Evolutionary conservation across 2,888 invertebrate genomes (phyloP), one percentile per base, ranked within the genome.

Genomic region (Eumacrocentrus americanus): DNA sequence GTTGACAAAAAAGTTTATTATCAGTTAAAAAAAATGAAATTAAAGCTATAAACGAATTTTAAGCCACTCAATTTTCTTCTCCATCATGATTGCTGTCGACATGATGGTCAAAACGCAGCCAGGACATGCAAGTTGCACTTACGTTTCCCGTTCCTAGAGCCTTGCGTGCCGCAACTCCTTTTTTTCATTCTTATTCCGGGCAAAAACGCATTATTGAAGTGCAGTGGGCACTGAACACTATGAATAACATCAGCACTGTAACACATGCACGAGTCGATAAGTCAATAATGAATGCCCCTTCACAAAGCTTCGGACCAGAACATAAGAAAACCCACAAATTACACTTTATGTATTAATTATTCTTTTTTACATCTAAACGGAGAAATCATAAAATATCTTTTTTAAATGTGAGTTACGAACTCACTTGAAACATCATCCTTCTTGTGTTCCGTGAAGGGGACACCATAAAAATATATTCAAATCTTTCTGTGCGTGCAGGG

Each of bases 31-130:
- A 46, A 29, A 46, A 23, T 48, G 53, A 29, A 63, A 61, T 60
- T 51, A 59, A 55, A 60, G 64, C 52, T 52, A 61, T 65, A 58
- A 59, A 61, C 44, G 37, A 25, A 25, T 23, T 54, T 44, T 63
- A 60, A 47, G 59, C 57, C 50, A 60, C 58, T 51, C 54, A 51
- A 42, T 52, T 63, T 47, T 44, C 56, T 56, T 50, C 46, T 52
- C 66, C 68, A 74, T 74, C 72, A 70, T 70, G 70, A 74, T 72
- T 67, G 63, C 60, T 54, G 63, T 60, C 63, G 66, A 55, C 69
- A 61, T 66, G n/a, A n/a, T n/a, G 59, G 62, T 56, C 58, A 67
- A 68, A 71, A 71, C 68, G 67, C 68, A 70, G 69, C 60, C 62
- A 56, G 70, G 67, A 70, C 75, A 72, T 73, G 72, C 73, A 58